phyloP scores from a whole-genome alignment of 2,113 vertebrate species.

The Arenaria interpres region DNA sequence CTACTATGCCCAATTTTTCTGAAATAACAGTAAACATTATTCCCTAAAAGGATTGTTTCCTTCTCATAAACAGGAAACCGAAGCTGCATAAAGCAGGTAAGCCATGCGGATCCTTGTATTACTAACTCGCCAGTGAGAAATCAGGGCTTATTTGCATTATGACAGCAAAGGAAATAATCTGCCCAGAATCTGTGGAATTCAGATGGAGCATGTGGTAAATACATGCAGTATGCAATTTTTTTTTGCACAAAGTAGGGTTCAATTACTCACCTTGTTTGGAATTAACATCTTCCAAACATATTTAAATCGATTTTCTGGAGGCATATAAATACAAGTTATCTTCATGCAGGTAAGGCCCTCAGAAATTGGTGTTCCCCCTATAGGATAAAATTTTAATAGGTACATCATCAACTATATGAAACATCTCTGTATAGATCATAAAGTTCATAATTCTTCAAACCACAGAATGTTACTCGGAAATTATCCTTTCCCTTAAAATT shows the following conservation, averaged over 20 bases:
- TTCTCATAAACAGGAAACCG: background rate
- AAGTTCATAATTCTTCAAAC: background rate
- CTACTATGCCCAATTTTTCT: background rate
- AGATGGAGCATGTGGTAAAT: background rate
- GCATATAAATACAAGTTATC: conserved; percentile 58
- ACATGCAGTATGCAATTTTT: background rate
- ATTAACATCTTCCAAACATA: conserved; percentile 65
- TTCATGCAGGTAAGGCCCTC: conserved; percentile 38
- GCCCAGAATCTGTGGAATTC: background rate
- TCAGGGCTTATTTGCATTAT: background rate
- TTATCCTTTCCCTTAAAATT: background rate
- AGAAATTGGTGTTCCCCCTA: conserved; percentile 64
- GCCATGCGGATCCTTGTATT: background rate
- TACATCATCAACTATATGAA: background rate
- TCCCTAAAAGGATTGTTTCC: conserved; percentile 11
- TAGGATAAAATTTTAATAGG: conserved; percentile 10
- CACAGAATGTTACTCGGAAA: background rate
- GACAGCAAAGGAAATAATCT: background rate
- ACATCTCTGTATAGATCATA: background rate
- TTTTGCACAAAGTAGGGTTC: background rate
- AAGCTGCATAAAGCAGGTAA: background rate
- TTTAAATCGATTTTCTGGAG: conserved; percentile 63
- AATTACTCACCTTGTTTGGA: conserved; percentile 64
- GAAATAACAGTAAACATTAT: background rate
- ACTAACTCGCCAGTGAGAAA: background rate